phyloP scores from a whole-genome alignment of 1,140 invertebrate species.

The Reticulitermes speratus region DNA sequence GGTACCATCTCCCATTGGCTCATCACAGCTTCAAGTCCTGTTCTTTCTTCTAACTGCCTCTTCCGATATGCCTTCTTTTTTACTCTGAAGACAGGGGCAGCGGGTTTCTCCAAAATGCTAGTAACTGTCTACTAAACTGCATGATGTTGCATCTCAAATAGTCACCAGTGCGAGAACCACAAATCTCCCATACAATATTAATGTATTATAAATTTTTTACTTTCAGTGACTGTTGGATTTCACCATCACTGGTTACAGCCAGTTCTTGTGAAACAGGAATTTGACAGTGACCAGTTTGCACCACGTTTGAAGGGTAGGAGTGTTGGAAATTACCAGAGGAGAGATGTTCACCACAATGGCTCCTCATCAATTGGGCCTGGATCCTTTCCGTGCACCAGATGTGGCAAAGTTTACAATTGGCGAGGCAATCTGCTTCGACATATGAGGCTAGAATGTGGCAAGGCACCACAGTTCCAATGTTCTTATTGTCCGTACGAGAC shows the following conservation, averaged over 20 bases:
- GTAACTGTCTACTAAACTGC: no score
- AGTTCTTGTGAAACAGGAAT: background rate
- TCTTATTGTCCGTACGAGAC: slow-evolving; percentile 43
- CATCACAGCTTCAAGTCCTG: no score
- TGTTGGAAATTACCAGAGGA: background rate
- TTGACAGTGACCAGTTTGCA: background rate
- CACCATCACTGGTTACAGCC: background rate
- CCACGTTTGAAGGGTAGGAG: background rate
- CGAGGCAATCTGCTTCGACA: slow-evolving; percentile 46
- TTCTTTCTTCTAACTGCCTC: no score
- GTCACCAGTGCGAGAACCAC: no score
- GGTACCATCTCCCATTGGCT: no score
- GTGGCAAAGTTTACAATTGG: slow-evolving; percentile 45
- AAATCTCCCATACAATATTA: background rate
- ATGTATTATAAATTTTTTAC: background rate
- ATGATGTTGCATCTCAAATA: no score
- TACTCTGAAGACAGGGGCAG: no score
- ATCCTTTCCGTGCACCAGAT: slow-evolving; percentile 31
- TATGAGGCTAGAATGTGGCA: slow-evolving; percentile 49
- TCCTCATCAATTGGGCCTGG: background rate
- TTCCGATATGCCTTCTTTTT: no score
- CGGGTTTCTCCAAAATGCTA: no score
- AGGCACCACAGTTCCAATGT: slow-evolving; percentile 45
- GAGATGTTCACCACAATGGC: background rate
- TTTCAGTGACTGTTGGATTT: background rate